Evolutionary conservation across 64 coral and sea anemone genomes (phyloP), one percentile per base, ranked within the genome.

Genomic region (Stichodactyla mertensii): DNA sequence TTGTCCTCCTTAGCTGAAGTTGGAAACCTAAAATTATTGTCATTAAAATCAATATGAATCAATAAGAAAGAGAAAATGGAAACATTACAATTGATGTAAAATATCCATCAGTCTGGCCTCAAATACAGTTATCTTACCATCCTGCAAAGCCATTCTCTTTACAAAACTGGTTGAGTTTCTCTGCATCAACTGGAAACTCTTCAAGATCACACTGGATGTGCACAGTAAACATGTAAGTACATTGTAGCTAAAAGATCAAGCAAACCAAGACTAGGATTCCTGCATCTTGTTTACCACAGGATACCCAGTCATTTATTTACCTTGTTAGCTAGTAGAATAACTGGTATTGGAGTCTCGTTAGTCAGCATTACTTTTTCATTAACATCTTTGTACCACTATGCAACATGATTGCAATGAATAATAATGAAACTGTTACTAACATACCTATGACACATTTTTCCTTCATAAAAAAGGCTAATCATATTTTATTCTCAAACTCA

Each of bases 301-400:
- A 77, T 54, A 14, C 54, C 10, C 56, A 36, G 31, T 77, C 1
- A 6, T 52, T 87, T 62, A 8, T 74, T 92, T 83, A 98, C 95
- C 91, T 98, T 98, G 56, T 98, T 98, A 79, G 95, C 95, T 55
- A 98, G 82, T 6, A 98, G 77, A 61, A 98, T 31, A 60, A 98
- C 85, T 81, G 95, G 95, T 79, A 98, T 98, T 16, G 95, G 95
- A 9, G 87, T 94, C 24, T 98, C 95, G 64, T 98, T 94, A 54
- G 92, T 94, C 19, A 92, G 61, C 89, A 94, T 92, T 14, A 98
- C 89, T 64, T 98, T 98, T 51, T 92, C 56, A 55, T 88, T 94
- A n/a, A 98, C 78, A 89, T 98, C 92, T 69, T 82, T 92, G 54
- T 92, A 84, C 95, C 95, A 98, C 95, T 98, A 81, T 10, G 54